phyloP scores from a whole-genome alignment of 2,888 invertebrate species.

The Ectemnius cavifrons region DNA sequence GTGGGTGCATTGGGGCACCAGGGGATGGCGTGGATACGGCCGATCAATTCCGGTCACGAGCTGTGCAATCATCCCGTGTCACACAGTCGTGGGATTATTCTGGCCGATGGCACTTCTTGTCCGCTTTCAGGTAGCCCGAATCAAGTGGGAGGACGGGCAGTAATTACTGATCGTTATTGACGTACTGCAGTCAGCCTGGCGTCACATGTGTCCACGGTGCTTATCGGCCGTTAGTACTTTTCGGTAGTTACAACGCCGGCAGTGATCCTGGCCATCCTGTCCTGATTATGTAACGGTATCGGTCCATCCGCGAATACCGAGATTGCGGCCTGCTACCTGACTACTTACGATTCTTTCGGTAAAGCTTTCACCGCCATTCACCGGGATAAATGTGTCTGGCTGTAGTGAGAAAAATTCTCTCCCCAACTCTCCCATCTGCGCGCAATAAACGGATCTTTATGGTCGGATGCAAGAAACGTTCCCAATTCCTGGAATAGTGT shows the following conservation, averaged over 20 bases:
- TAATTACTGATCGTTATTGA: constrained; percentile 57
- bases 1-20: background rate
- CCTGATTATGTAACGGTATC: constrained; percentile 22
- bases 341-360: background rate
- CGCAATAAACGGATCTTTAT: constrained; percentile 5
- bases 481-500: background rate
- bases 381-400: background rate
- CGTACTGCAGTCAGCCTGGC: constrained; percentile 37
- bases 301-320: background rate
- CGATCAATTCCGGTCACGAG: constrained; percentile 56
- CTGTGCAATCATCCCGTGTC: constrained; percentile 55
- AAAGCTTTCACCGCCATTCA: background rate
- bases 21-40: constrained; percentile 1
- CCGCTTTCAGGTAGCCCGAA: constrained; percentile 40
- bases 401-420: background rate
- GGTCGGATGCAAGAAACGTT: background rate
- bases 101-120: constrained; percentile 53
- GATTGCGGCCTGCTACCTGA: background rate
- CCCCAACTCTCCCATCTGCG: background rate
- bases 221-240: constrained; percentile 44
- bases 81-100: constrained; percentile 55
- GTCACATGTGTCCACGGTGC: constrained; percentile 29
- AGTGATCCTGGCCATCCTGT: constrained; percentile 7
- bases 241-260: constrained; percentile 24
- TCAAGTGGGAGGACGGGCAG: constrained; percentile 24